Conservation (phyloP, 2,888 invertebrate genomes). For the Catotricha subobsoleta region DNA sequence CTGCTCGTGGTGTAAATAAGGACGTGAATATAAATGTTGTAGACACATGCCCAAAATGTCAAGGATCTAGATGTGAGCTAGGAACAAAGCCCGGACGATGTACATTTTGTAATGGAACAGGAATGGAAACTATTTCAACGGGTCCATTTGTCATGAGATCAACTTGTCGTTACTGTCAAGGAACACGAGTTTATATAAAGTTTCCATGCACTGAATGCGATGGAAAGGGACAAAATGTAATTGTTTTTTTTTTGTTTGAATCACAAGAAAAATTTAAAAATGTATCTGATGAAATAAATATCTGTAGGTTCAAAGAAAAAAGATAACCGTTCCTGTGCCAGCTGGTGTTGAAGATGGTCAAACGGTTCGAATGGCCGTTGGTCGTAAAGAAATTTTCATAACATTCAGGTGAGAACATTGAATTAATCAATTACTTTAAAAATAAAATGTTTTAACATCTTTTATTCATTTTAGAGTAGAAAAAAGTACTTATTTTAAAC, state of each 20-base stretch:
- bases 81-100: slow-evolving; percentile 86
- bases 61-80: slow-evolving; percentile 67
- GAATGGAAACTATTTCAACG: slow-evolving; percentile 78
- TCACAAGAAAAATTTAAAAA: too few species aligned
- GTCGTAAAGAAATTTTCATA: slow-evolving; percentile 78
- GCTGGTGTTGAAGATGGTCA: slow-evolving; percentile 95
- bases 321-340: slow-evolving; percentile 84
- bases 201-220: slow-evolving; percentile 83
- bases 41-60: slow-evolving; percentile 81
- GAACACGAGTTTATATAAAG: slow-evolving; percentile 70
- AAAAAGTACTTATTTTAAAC: slow-evolving; percentile 69
- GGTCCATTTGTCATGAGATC: slow-evolving; percentile 96
- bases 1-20: slow-evolving; percentile 90
- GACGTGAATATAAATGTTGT: slow-evolving; percentile 80
- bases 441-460: not conserved
- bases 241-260: not conserved
- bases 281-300: too few species aligned
- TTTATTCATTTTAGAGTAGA: slow-evolving; percentile 42
- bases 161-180: slow-evolving; percentile 74
- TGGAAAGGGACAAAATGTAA: slow-evolving; percentile 75
- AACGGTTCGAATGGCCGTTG: slow-evolving; percentile 85
- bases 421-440: not conserved
- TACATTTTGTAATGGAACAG: slow-evolving; percentile 87
- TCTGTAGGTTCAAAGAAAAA: slow-evolving; percentile 46
- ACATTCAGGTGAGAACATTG: slow-evolving; percentile 40